Conservation (phyloP, 2,797 vertebrate genomes). For the Apogon talboti region DNA sequence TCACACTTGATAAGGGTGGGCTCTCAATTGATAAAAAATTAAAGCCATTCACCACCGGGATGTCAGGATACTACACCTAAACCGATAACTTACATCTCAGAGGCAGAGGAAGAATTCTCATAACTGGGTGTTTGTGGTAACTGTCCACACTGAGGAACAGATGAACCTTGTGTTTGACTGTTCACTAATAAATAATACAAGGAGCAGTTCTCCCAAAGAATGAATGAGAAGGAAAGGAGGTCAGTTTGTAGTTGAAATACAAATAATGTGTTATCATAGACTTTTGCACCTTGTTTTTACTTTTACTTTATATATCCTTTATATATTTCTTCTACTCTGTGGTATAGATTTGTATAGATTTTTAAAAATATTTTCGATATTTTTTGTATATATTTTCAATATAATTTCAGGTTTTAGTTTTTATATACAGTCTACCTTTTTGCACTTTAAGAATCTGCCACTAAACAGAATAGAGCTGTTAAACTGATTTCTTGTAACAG, state of each 20-base stretch:
- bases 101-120: no score
- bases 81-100: neutral
- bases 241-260: neutral
- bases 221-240: conserved; percentile 1
- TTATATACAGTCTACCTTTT: no score
- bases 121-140: neutral
- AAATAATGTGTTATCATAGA: neutral
- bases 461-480: no score
- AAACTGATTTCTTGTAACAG: no score
- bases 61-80: neutral
- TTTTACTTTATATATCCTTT: neutral
- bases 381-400: no score
- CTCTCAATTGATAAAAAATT: conserved; percentile 41
- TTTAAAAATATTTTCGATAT: no score
- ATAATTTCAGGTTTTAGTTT: no score
- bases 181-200: neutral
- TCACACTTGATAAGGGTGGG: conserved; percentile 16
- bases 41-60: conserved; percentile 11
- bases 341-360: no score
- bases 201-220: conserved; percentile 4
- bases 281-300: no score
- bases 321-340: no score
- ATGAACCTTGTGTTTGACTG: neutral
- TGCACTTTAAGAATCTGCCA: no score
- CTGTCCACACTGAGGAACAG: neutral